Evolutionary conservation across 2,797 vertebrate species (phyloP), one percentile per base, ranked within the genome.

Genomic region (Netta rufina): DNA sequence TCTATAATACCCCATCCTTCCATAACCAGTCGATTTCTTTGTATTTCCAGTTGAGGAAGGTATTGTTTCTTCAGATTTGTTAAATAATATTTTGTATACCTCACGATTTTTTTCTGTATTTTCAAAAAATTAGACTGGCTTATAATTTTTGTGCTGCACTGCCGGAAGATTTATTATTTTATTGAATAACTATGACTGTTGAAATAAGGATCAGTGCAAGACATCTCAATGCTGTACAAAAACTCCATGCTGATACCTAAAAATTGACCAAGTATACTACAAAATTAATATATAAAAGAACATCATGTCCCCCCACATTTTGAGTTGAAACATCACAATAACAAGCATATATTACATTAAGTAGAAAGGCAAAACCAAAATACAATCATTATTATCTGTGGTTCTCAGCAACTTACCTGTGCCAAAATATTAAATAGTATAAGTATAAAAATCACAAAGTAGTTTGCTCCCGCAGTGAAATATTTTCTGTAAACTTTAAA

Each of bases 401-500:
- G 9, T 17, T 76, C 41, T 45, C 1, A 5, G 36, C 4, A 83
- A 45, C 32, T 82, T 96, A 99, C 99, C 98, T 99, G 98, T 77
- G 99, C 97, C 60, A 98, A 94, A 45, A 99, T 8, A 94, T 98
- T 99, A 33, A 99, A 24, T 11, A 98, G 3, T 8, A 99, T 0
- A 13, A 99, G 96, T 8, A 97, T 8, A 33, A 99, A 51, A 94
- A 99, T 95, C 47, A 98, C 17, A 2, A 98, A 14, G 49, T 96
- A 62, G 86, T 95, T 98, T 41, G 98, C 98, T 65, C 99, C 99
- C 0, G 99, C 98, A 45, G 71, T 90, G 57, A 99, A 98, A 92
- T 99, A 99, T 87, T 98, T 99, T 84, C 98, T 90, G 64, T 99
- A 99, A 85, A 98, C 36, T 33, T 97, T 95, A 3, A 98, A 16